A percentile compares a stretch with the other conserved stretches of the same genome.
Evolutionary conservation across 2,797 vertebrate species (phyloP).

Genomic region (Arremon aurantiirostris): DNA sequence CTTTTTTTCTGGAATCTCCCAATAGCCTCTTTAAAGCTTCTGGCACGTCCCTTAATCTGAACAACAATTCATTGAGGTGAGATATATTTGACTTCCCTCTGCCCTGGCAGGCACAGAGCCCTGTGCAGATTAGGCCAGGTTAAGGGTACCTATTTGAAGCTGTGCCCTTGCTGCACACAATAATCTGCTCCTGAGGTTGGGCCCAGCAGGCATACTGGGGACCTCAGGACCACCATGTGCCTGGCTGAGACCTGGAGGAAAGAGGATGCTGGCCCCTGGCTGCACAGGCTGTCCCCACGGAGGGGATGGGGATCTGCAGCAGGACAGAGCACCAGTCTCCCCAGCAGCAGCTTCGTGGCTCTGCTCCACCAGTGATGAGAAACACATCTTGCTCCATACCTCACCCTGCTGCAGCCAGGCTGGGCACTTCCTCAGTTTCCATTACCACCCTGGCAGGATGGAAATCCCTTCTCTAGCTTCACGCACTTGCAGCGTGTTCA

Average conservation of each 20-base stretch:
- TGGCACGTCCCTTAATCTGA: background rate
- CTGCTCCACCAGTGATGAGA: background rate
- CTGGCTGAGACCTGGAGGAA: fast-evolving
- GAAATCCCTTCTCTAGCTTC: background rate
- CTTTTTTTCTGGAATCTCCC: background rate
- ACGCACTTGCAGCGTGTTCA: fast-evolving
- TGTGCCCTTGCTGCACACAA: background rate
- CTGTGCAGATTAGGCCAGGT: background rate
- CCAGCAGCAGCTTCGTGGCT: fast-evolving
- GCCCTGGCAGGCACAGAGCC: background rate
- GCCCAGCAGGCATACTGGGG: background rate
- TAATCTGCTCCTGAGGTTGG: background rate
- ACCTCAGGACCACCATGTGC: fast-evolving
- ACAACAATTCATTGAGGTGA: background rate
- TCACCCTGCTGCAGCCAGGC: background rate
- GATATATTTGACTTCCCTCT: background rate
- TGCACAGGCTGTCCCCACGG: background rate
- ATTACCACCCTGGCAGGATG: background rate
- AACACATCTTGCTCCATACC: background rate
- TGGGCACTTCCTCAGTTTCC: background rate
- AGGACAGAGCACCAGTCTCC: fast-evolving
- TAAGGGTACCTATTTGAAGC: background rate
- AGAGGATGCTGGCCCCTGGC: background rate
- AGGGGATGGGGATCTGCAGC: fast-evolving
- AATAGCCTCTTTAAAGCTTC: background rate